Evolutionary conservation across 2,113 vertebrate genomes (phyloP).

Genomic region (Malaclemys terrapin): DNA sequence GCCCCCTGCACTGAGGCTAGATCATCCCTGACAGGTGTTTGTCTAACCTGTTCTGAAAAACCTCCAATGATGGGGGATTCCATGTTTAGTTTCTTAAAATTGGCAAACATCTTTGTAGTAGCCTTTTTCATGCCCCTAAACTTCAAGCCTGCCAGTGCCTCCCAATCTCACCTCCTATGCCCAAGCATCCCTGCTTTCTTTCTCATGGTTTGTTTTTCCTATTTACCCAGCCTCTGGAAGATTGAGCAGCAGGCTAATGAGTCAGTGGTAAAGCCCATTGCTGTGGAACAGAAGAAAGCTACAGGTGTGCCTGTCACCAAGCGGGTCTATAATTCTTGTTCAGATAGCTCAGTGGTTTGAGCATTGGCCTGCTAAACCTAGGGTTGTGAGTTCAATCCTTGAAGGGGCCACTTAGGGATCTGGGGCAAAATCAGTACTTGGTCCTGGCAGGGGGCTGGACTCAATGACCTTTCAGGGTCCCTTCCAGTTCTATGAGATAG

Average conservation of each 20-base stretch:
- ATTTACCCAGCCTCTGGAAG: not conserved
- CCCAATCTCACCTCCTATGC: not conserved
- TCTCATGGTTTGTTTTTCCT: not conserved
- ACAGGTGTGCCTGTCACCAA: not conserved
- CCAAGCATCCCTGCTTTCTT: not conserved
- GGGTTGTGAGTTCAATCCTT: too few relatives aligned
- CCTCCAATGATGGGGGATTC: too few relatives aligned
- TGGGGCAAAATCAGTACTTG: too few relatives aligned
- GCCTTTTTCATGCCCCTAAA: fast-evolving
- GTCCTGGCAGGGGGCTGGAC: too few relatives aligned
- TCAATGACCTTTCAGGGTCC: too few relatives aligned
- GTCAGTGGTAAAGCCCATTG: constrained; percentile 39
- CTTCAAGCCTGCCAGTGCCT: not conserved
- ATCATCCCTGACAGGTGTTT: not conserved
- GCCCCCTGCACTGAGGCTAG: not conserved
- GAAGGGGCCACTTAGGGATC: too few relatives aligned
- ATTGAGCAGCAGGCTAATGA: constrained; percentile 20
- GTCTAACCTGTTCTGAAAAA: not conserved
- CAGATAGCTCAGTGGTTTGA: not conserved
- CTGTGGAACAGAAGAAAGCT: not conserved
- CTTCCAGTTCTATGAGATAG: too few relatives aligned
- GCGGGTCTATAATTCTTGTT: not conserved
- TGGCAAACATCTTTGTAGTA: not conserved
- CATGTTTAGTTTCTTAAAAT: too few relatives aligned
- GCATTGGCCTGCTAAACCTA: too few relatives aligned